Evolutionary conservation across 2,888 invertebrate genomes (phyloP).

Genomic region (Leptinotarsa tumamoca): DNA sequence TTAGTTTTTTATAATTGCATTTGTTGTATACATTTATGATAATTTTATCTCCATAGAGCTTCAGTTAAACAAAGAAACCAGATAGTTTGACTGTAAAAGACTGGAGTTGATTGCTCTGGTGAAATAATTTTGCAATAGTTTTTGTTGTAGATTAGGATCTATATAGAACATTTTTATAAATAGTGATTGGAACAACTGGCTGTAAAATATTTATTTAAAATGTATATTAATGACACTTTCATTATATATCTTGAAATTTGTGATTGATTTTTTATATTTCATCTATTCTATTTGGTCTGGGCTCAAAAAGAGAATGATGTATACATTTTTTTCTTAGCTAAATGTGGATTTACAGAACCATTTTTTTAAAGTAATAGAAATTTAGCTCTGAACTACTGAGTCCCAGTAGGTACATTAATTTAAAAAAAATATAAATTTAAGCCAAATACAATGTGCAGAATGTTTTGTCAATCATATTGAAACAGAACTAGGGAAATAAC

Average conservation of each 20-base stretch:
- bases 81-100: neutral
- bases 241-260: neutral
- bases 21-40: conserved; percentile 5
- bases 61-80: neutral
- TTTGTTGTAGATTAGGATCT: neutral
- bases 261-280: neutral
- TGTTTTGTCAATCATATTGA: too few relatives aligned
- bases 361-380: too few relatives aligned
- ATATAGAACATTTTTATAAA: conserved; percentile 1
- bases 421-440: too few relatives aligned
- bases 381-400: too few relatives aligned
- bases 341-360: too few relatives aligned
- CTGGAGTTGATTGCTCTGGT: neutral
- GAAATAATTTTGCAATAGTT: neutral
- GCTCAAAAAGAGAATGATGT: too few relatives aligned
- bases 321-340: too few relatives aligned
- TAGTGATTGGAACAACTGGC: conserved; percentile 6
- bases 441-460: too few relatives aligned
- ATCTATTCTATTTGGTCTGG: neutral
- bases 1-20: conserved; percentile 1
- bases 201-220: conserved; percentile 2
- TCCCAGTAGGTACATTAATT: too few relatives aligned
- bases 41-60: neutral
- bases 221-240: neutral
- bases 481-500: too few relatives aligned